Conservation (phyloP, 2,113 vertebrate genomes). For the Zosterops borbonicus region DNA sequence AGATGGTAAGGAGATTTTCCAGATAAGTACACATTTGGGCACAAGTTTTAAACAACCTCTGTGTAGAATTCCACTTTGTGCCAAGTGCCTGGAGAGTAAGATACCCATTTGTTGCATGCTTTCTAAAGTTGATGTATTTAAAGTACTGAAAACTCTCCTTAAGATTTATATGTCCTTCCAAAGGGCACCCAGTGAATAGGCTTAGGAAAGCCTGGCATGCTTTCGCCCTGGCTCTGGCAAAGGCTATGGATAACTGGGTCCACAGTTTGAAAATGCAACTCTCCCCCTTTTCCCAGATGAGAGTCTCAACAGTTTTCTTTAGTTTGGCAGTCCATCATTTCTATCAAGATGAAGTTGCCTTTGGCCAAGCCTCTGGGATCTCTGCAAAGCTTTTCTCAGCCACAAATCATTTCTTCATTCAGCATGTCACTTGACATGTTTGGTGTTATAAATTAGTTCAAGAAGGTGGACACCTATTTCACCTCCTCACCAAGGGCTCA, state of each 20-base stretch:
- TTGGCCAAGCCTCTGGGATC: slow-evolving; percentile 26
- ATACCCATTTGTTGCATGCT: not conserved
- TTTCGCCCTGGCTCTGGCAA: not conserved
- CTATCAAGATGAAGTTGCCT: slow-evolving; percentile 13
- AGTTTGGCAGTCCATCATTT: not conserved
- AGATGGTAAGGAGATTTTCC: not conserved
- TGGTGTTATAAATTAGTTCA: slow-evolving; percentile 61
- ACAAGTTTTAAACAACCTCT: not conserved
- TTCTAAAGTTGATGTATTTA: not conserved
- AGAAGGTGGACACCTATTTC: slow-evolving; percentile 28
- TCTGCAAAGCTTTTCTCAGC: slow-evolving; percentile 39
- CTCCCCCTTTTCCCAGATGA: not conserved
- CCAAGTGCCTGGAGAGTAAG: not conserved
- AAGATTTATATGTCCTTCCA: slow-evolving; percentile 1
- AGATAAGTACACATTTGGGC: not conserved
- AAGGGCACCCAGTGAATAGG: not conserved
- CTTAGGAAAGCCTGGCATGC: not conserved
- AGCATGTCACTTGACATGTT: slow-evolving; percentile 35
- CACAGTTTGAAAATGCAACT: not conserved
- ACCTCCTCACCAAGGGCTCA: slow-evolving; percentile 20
- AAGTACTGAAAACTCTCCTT: not conserved
- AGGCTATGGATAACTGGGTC: not conserved
- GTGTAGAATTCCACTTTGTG: not conserved
- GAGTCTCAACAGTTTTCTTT: not conserved
- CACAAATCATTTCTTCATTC: slow-evolving; percentile 55